Evolutionary conservation across 2,797 vertebrate genomes (phyloP).

Genomic region (Tarsius wallacei): DNA sequence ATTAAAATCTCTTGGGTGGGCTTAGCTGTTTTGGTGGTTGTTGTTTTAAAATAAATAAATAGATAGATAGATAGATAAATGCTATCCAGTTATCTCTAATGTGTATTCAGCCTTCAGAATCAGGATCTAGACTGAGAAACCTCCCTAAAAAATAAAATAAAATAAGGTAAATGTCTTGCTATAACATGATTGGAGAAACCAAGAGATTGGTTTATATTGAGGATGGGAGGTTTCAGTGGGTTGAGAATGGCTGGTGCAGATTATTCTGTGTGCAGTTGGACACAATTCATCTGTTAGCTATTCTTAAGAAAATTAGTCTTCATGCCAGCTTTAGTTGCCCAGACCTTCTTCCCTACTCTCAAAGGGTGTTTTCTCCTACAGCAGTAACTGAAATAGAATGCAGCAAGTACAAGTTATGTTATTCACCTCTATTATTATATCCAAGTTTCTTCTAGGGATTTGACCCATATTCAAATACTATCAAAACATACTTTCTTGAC

Average conservation of each 20-base stretch:
- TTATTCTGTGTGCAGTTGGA: background rate
- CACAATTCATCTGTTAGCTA: background rate
- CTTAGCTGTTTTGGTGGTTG: background rate
- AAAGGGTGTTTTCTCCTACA: background rate
- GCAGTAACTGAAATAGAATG: background rate
- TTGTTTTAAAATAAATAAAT: background rate
- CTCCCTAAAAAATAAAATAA: background rate
- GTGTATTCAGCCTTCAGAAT: background rate
- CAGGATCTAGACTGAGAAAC: background rate
- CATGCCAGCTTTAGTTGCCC: conserved; percentile 11
- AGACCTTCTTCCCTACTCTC: no score
- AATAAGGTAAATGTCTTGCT: background rate
- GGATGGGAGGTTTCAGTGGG: background rate
- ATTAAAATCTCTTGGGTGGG: background rate
- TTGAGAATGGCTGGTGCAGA: background rate
- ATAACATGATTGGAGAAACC: background rate
- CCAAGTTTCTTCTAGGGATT: background rate
- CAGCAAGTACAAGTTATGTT: background rate
- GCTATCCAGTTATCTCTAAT: background rate
- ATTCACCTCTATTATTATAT: background rate
- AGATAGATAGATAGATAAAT: background rate
- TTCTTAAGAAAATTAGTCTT: conserved; percentile 28
- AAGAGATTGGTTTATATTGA: background rate
- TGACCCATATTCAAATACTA: background rate
- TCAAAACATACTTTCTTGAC: background rate